These are phyloP conservation scores for Phylloscopus trochilus DNA, from an alignment of 2,113 vertebrate genomes.

Conservation along the genomic window DNA sequence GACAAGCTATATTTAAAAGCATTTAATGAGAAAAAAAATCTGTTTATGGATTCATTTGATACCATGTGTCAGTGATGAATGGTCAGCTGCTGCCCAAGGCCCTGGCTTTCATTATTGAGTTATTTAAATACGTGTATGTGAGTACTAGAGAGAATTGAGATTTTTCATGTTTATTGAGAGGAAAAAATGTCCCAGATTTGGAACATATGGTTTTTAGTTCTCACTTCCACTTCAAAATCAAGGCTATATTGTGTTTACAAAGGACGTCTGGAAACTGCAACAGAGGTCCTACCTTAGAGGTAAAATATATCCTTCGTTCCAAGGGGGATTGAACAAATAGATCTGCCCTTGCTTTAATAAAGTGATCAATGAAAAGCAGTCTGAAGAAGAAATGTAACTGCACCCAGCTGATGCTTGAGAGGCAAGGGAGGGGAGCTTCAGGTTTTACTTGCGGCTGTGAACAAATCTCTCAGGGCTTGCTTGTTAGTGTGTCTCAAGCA, in stretches of 20 bases:
- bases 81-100: constrained; percentile 35
- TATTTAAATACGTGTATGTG: not conserved
- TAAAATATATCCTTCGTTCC: not conserved
- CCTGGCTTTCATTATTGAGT: constrained; percentile 35
- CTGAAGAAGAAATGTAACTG: not conserved
- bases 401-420: not conserved
- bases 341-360: not conserved
- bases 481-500: not conserved
- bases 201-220: not conserved
- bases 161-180: constrained; percentile 3
- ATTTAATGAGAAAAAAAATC: not conserved
- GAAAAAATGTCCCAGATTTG: not conserved
- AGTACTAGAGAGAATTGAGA: constrained; percentile 6
- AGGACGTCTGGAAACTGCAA: not conserved
- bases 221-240: not conserved
- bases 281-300: not conserved
- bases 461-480: not conserved
- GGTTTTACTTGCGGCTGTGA: not conserved
- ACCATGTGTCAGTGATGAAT: constrained; percentile 21
- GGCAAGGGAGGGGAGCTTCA: not conserved
- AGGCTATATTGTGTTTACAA: not conserved
- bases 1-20: constrained; percentile 44
- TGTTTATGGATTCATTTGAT: constrained; percentile 39
- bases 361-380: not conserved
- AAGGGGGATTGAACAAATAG: not conserved